phyloP scores from a whole-genome alignment of 2,888 invertebrate species.

The Spisula subtruncata region DNA sequence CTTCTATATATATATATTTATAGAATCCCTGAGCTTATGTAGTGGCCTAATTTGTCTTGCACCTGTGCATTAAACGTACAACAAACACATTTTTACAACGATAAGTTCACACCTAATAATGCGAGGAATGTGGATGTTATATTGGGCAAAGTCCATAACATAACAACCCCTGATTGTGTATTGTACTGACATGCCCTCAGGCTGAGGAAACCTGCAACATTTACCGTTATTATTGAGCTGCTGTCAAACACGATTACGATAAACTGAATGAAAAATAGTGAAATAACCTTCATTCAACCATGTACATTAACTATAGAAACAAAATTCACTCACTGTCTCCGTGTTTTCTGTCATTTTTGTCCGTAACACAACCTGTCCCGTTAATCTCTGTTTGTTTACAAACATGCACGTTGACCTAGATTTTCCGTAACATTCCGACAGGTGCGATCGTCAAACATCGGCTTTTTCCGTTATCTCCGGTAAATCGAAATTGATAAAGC shows the following conservation, averaged over 20 bases:
- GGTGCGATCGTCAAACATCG: neutral
- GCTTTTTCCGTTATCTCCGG: neutral
- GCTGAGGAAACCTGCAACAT: conserved; percentile 4
- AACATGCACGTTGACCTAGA: conserved; percentile 31
- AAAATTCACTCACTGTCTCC: neutral
- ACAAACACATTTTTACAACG: too few relatives aligned
- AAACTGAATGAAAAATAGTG: neutral
- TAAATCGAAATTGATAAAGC: neutral
- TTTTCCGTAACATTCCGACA: conserved; percentile 8
- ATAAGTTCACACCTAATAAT: too few relatives aligned
- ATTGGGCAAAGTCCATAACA: too few relatives aligned
- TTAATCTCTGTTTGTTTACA: conserved; percentile 28
- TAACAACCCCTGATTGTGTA: too few relatives aligned
- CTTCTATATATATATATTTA: too few relatives aligned
- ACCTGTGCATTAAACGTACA: too few relatives aligned
- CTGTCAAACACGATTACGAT: neutral
- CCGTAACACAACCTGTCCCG: neutral
- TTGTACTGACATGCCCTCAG: too few relatives aligned
- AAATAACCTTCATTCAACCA: neutral
- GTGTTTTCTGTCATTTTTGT: conserved; percentile 10
- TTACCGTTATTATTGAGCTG: neutral
- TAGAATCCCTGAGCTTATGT: too few relatives aligned
- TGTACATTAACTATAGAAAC: neutral
- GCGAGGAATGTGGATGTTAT: too few relatives aligned
- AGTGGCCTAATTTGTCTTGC: too few relatives aligned